Evolutionary conservation across 2,797 vertebrate species (phyloP).

Genomic region (Clarias fuscus): DNA sequence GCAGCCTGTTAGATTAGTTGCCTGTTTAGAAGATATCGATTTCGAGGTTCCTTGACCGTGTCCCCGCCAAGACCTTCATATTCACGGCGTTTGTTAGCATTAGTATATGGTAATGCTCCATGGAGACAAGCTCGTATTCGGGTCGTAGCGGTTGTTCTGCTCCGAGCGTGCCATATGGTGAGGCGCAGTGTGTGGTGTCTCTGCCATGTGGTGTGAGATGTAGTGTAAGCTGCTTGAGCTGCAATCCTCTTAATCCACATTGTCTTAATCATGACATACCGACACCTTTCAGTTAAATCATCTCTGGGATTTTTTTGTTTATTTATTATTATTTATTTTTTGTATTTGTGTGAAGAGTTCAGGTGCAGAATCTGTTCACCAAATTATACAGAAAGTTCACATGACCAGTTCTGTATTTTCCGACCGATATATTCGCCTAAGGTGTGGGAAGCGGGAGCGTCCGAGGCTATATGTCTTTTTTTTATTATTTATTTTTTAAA

Average conservation of each 20-base stretch:
- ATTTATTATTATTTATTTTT: no score
- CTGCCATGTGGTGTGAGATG: constrained; percentile 47
- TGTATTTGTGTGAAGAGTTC: neutral
- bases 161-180: constrained; percentile 50
- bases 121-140: constrained; percentile 17
- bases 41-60: neutral
- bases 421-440: neutral
- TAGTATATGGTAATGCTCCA: neutral
- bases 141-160: neutral
- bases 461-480: neutral
- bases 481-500: no score
- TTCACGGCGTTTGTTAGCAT: neutral
- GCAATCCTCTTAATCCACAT: constrained; percentile 20
- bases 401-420: neutral
- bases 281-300: neutral
- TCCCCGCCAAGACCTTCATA: neutral
- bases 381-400: no score
- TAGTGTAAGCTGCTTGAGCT: constrained; percentile 44
- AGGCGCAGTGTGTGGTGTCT: constrained; percentile 41
- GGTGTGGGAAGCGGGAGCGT: neutral
- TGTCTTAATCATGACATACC: constrained; percentile 20
- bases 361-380: neutral
- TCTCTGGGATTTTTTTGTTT: neutral
- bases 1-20: neutral
- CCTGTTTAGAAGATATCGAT: neutral